Evolutionary conservation across 2,888 invertebrate genomes (phyloP).

Genomic region (Heliconius erato): DNA sequence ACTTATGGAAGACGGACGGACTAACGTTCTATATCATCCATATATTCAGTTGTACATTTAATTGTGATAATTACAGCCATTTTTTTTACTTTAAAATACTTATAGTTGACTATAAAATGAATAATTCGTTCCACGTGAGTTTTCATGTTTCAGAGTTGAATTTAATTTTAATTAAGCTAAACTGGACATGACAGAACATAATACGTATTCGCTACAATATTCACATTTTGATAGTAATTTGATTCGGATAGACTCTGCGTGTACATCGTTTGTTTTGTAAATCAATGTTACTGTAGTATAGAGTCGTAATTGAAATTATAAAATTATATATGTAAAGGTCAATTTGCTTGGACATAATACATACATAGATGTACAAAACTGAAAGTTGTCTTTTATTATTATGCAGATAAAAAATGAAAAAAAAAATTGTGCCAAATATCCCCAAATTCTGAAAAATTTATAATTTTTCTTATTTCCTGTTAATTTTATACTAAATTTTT

Average conservation of each 20-base stretch:
- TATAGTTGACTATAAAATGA: not conserved
- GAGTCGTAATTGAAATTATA: slow-evolving; percentile 53
- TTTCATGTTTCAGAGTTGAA: slow-evolving; percentile 42
- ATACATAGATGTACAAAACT: slow-evolving; percentile 58
- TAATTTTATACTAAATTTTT: not conserved
- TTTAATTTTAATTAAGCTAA: slow-evolving; percentile 25
- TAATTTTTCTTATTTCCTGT: not conserved
- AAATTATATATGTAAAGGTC: slow-evolving; percentile 54
- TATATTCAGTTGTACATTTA: slow-evolving; percentile 53
- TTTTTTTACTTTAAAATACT: slow-evolving; percentile 69
- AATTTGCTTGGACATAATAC: slow-evolving; percentile 55
- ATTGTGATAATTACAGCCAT: slow-evolving; percentile 75
- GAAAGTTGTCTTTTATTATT: slow-evolving; percentile 24
- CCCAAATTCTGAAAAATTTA: not conserved
- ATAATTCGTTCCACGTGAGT: slow-evolving; percentile 50
- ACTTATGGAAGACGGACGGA: not conserved
- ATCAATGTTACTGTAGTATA: slow-evolving; percentile 66
- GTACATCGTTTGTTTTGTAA: slow-evolving; percentile 57
- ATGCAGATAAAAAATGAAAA: not conserved
- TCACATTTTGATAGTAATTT: slow-evolving; percentile 6
- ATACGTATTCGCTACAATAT: not conserved
- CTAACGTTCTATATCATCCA: not conserved
- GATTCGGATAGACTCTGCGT: not conserved
- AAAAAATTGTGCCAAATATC: slow-evolving; percentile 49
- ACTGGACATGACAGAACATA: slow-evolving; percentile 13